phyloP scores from a whole-genome alignment of 2,797 vertebrate species.

The Cuniculus paca region DNA sequence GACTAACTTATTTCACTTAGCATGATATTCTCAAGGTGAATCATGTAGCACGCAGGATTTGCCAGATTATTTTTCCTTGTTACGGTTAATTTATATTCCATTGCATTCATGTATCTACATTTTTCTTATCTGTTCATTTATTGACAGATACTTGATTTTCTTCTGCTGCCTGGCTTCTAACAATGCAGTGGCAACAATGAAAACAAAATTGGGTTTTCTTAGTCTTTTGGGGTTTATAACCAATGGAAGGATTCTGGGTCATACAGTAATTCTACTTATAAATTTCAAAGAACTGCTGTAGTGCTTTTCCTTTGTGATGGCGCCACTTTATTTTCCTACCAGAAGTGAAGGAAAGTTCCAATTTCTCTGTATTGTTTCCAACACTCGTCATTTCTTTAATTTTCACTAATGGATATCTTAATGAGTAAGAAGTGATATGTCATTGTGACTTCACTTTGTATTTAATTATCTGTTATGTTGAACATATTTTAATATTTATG shows the following conservation, averaged over 20 bases:
- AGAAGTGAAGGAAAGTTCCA: background rate
- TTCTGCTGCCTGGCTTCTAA: background rate
- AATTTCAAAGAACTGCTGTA: background rate
- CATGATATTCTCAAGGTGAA: background rate
- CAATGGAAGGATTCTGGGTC: background rate
- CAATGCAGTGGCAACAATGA: background rate
- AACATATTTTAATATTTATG: background rate
- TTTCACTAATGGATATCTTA: background rate
- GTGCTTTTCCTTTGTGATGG: background rate
- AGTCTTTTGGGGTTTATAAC: background rate
- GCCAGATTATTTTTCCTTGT: background rate
- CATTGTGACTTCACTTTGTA: background rate
- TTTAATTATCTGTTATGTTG: background rate
- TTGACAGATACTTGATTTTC: background rate
- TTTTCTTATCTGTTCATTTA: background rate
- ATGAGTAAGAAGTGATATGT: background rate
- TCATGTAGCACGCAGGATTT: background rate
- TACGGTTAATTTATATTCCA: background rate
- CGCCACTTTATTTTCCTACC: background rate
- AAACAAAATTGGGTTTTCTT: background rate
- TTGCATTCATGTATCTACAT: background rate
- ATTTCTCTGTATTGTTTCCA: background rate
- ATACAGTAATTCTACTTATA: background rate
- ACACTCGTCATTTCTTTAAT: background rate
- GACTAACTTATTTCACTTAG: background rate